Base-by-base conservation (phyloP, 1,140 invertebrate genomes). In the Drosophila littoralis region DNA sequence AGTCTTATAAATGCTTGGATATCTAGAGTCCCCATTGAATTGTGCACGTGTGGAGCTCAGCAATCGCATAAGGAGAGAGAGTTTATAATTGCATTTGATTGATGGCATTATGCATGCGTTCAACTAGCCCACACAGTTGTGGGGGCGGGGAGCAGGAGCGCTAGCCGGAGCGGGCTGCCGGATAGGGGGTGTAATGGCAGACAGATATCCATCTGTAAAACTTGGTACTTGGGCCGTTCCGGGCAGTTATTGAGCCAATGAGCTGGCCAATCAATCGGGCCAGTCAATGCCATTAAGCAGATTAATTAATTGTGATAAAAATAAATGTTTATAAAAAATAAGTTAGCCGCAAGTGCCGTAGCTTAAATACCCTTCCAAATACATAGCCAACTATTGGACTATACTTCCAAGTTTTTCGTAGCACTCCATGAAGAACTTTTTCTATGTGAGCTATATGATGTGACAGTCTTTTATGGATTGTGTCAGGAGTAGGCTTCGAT, bases 291-390 rank as follows among this genome's bases (percentile, higher is more conserved):
- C 82, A 81, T 85, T 85, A 81, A 84, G 75, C 70, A 81, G 82
- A 81, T 86, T 85, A 85, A 85, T 85, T 85, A 85, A 84, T 85
- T 85, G 69, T 64, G 81, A 84, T 84, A 81, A 84, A 81, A 78
- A 73, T 63, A 69, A 46, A 63, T 59, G 72, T 57, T 52, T 68
- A 75, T 22, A 59, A 38, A 46, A 63, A 68, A 51, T 66, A 54
- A 51, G 15, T n/a, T 2, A 59, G 15, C 35, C 2, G 0, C 5
- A 9, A 13, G 13, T 15, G 28, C 7, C 50, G 50, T 13, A 32
- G 1, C 12, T 10, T 7, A n/a, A 50, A n/a, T 32, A 28, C 46
- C 22, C 22, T 28, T 28, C 3, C 22, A 28, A 28, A 28, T 28
- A 28, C 0, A 28, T 5, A 0, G 22, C 22, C 22, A 22, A 22